phyloP scores from a whole-genome alignment of 2,113 vertebrate genomes.

The Physeter macrocephalus region DNA sequence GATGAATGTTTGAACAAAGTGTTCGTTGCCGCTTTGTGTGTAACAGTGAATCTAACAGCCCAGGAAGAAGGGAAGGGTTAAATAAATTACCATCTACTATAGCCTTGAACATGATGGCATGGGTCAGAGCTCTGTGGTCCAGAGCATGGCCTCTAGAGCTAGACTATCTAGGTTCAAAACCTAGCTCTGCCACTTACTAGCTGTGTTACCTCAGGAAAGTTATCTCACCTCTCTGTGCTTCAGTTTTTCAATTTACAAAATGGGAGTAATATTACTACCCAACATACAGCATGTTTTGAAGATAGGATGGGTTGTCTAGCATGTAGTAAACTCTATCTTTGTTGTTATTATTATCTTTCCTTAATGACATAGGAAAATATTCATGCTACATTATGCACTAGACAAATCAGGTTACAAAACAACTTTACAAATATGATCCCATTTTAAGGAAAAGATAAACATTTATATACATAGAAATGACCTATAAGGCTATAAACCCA shows the following conservation, averaged over 20 bases:
- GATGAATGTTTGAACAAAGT: neutral
- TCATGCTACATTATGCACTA: neutral
- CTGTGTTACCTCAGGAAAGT: neutral
- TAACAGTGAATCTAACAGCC: neutral
- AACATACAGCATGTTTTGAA: neutral
- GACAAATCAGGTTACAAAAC: neutral
- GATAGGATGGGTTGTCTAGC: neutral
- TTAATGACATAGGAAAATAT: neutral
- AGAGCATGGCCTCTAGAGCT: neutral
- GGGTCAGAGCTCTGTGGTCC: neutral
- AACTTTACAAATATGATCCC: neutral
- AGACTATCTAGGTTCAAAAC: neutral
- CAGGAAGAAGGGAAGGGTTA: neutral
- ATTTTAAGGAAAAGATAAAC: slow-evolving; percentile 21
- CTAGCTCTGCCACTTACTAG: neutral
- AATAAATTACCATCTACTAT: neutral
- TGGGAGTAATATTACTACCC: neutral
- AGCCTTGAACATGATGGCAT: neutral
- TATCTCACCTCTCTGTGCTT: neutral
- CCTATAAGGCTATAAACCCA: neutral
- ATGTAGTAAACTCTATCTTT: neutral
- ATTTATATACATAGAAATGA: neutral
- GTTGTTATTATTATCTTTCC: neutral
- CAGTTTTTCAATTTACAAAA: neutral
- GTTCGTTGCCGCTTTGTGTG: neutral